Base-by-base conservation (phyloP, 2,797 vertebrate species). In the Taenioides sp. region DNA sequence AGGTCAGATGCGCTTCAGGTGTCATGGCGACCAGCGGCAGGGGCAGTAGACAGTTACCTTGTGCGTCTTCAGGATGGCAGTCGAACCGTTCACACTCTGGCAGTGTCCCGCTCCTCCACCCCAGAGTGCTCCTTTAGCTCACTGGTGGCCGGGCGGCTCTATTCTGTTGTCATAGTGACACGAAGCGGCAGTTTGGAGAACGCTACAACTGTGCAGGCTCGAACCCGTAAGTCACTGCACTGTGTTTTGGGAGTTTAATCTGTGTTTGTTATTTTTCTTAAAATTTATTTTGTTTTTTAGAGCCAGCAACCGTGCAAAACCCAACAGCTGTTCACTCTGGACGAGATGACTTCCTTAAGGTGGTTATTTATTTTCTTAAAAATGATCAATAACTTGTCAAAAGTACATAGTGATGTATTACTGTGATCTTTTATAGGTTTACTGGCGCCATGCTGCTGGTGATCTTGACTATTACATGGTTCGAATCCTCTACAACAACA, bases 401-500 rank as follows among this genome's bases (percentile, higher is more conserved):
- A 16, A 65, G 16, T 20, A 23, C 61, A 28, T 52, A 50, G 17
- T 66, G 7, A 10, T 66, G 10, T 50, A 47, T 66, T 52, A 20
- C 6, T 7, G 7, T 49, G 40, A 3, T 12, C 2, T 43, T 64
- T 47, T 43, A 7, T n/a, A 92, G 91, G 96, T 98, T n/a, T 96
- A 95, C 87, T 98, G 97, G 98, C 93, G 94, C 3, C 95, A 95
- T 0, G 95, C 96, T 0, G 90, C 92, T 0, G 98, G 98, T 66
- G 96, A 97, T 84, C 94, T 96, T 81, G 96, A 97, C 84, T 89
- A 85, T 69, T 99, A 99, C 50, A 91, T 94, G 89, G 96, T 97
- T 70, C 87, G 92, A 86, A 96, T 99, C 81, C 90, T 90, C 23
- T 95, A 96, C 91, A 98, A 97, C 89, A 90, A 95, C 86, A 95